Evolutionary conservation across 2,113 vertebrate species (phyloP).

Genomic region (Bos indicus): DNA sequence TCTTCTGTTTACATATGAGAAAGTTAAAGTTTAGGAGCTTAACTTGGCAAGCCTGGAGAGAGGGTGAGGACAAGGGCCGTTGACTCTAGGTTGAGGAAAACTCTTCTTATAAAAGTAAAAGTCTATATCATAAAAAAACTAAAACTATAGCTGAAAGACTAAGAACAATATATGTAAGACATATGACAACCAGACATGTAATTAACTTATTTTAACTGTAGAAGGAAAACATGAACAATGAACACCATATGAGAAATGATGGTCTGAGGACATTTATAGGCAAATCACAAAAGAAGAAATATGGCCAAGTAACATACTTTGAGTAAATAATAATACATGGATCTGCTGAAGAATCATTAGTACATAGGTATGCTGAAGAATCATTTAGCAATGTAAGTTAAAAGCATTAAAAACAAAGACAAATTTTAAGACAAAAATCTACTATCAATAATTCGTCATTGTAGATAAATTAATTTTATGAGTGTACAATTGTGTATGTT

Average conservation of each 20-base stretch:
- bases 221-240: not conserved
- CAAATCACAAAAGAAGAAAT: not conserved
- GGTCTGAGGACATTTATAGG: not conserved
- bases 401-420: not conserved
- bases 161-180: not conserved
- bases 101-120: constrained; percentile 12
- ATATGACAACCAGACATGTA: not conserved
- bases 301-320: not conserved
- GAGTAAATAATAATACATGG: not conserved
- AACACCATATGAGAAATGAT: not conserved
- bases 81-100: not conserved
- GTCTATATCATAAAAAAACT: not conserved
- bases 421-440: not conserved
- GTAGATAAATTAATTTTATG: not conserved
- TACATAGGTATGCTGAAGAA: not conserved
- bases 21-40: not conserved
- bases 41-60: not conserved
- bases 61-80: not conserved
- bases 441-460: not conserved
- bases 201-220: not conserved
- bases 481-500: not conserved
- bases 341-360: not conserved
- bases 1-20: not conserved
- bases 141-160: not conserved
- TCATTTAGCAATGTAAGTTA: not conserved